Evolutionary conservation across 2,113 vertebrate genomes (phyloP).

Genomic region (Pontoporia blainvillei): DNA sequence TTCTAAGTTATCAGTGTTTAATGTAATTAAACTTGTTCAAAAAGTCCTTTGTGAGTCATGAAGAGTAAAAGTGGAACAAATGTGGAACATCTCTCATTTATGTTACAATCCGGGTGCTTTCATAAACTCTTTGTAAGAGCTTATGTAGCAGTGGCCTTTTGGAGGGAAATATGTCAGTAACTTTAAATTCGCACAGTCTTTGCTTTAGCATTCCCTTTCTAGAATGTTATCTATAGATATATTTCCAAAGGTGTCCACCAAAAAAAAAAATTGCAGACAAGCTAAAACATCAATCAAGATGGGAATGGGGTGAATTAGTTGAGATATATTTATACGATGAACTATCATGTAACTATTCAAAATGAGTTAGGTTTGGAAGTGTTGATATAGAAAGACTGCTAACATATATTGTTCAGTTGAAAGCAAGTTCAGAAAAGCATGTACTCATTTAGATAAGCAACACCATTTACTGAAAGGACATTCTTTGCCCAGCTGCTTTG

Average conservation of each 20-base stretch:
- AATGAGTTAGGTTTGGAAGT: not conserved
- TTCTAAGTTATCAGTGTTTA: slow-evolving; percentile 9
- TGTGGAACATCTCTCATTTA: not conserved
- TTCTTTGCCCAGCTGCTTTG: not conserved
- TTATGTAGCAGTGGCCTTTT: not conserved
- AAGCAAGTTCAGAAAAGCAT: not conserved
- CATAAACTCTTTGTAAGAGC: not conserved
- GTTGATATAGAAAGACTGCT: not conserved
- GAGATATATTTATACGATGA: not conserved
- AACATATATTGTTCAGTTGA: not conserved
- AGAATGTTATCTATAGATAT: not conserved
- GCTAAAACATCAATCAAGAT: not conserved
- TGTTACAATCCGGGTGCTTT: not conserved
- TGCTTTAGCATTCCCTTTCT: not conserved
- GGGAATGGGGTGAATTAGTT: not conserved
- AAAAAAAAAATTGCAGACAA: not conserved
- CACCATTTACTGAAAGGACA: not conserved
- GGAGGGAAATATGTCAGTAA: not conserved
- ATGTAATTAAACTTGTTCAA: slow-evolving; percentile 40
- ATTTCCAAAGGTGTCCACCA: not conserved
- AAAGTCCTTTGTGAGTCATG: slow-evolving; percentile 32
- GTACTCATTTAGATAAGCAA: not conserved
- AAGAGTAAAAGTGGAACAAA: slow-evolving; percentile 31
- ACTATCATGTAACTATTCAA: not conserved
- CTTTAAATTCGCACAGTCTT: not conserved